phyloP scores from a whole-genome alignment of 2,888 invertebrate species.

The Ochropleura plecta region DNA sequence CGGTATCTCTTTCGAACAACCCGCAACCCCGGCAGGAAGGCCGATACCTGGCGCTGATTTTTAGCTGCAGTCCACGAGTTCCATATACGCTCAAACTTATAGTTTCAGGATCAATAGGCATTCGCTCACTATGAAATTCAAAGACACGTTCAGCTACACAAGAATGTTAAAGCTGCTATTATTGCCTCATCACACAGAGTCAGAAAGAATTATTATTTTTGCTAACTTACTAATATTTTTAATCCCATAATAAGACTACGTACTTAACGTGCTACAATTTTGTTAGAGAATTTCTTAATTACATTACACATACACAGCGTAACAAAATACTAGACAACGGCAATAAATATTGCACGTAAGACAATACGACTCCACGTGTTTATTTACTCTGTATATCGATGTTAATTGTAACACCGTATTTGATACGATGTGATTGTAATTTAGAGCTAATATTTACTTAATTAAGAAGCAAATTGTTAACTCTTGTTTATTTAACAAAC shows the following conservation, averaged over 20 bases:
- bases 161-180: not conserved
- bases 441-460: slow-evolving; percentile 48
- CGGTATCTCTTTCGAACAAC: no score
- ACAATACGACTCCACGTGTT: slow-evolving; percentile 29
- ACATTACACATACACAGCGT: slow-evolving; percentile 10
- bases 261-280: not conserved
- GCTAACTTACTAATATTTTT: not conserved
- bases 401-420: slow-evolving; percentile 33
- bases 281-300: slow-evolving; percentile 6
- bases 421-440: slow-evolving; percentile 48
- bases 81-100: no score
- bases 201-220: no score
- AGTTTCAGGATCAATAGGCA: no score
- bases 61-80: no score
- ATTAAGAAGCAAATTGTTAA: slow-evolving; percentile 42
- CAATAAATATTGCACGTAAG: slow-evolving; percentile 29
- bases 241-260: not conserved
- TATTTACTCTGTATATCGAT: slow-evolving; percentile 39
- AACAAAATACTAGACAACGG: slow-evolving; percentile 21
- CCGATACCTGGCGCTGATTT: no score
- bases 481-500: slow-evolving; percentile 38
- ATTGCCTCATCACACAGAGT: not conserved
- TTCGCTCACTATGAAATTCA: no score
- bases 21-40: no score
- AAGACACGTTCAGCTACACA: no score